Base-by-base conservation (phyloP, 2,888 invertebrate genomes). In the Philhelius pedissequus region DNA sequence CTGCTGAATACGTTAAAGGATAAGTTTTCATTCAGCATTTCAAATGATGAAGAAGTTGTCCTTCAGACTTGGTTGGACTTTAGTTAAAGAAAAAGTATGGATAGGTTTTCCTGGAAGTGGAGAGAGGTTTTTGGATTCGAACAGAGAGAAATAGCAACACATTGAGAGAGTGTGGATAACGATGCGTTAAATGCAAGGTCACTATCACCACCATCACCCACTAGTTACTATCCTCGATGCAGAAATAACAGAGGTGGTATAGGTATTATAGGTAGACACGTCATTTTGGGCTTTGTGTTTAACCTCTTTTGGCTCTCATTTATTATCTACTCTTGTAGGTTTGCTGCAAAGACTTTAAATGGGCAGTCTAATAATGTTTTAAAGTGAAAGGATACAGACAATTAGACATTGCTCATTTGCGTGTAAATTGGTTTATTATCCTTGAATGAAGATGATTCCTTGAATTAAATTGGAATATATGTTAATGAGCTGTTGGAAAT, bases 41-140 rank as follows among this genome's bases (percentile, higher is more conserved):
- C 40, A 58, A 15, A 27, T 30, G 69, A 74, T 79, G 74, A 69
- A 66, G 58, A 40, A 69, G 68, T 35, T 83, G 79, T 69, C 83
- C 83, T 83, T 83, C 79, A 79, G 83, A 83, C 74, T 79, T 52
- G 64, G 64, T 54, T 83, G 83, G 69, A 75, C 48, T 83, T 66
- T 56, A 60, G 56, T 35, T 32, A 20, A 35, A 20, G 20, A 35
- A 35, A 30, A 15, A 5, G n/a, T n/a, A n/a, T 13, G 20, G 22
- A 48, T 25, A 25, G 48, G 48, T 48, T 13, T 7, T 48, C 11
- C 4, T 11, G 43, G 45, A 35, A 15, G 50, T 9, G 32, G 20
- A 1, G 18, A 11, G 27, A 54, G 62, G 27, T 54, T 25, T 8
- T 40, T 13, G 15, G 35, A 52, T 11, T 25, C 40, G 9, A 15